A percentile compares a stretch with the other conserved stretches of the same genome.
These are phyloP conservation scores for Melolontha melolontha DNA, from an alignment of 2,888 invertebrate species.

Conservation along the genomic window DNA sequence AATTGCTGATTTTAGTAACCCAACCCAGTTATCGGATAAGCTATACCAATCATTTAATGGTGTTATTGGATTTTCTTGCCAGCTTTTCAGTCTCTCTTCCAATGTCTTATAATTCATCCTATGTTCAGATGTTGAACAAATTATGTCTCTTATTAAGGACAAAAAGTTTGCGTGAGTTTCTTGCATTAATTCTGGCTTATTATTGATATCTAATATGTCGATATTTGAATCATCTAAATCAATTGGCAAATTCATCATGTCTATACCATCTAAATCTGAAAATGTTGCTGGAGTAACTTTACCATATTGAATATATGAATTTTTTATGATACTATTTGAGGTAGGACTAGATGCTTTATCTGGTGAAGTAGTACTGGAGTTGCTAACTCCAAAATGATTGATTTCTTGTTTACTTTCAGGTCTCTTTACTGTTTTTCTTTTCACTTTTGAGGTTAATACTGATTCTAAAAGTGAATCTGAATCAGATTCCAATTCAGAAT, in stretches of 20 bases:
- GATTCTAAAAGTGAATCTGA: slow-evolving; percentile 57
- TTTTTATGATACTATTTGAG: slow-evolving; percentile 40
- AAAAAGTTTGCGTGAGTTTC: slow-evolving; percentile 89
- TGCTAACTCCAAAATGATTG: slow-evolving; percentile 39
- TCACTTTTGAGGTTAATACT: slow-evolving; percentile 42
- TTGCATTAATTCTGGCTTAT: slow-evolving; percentile 74
- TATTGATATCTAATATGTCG: slow-evolving; percentile 69
- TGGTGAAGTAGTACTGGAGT: slow-evolving; percentile 23
- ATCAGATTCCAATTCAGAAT: slow-evolving; percentile 59
- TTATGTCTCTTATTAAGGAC: slow-evolving; percentile 87
- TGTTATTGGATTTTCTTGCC: slow-evolving; percentile 84
- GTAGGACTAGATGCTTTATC: slow-evolving; percentile 44
- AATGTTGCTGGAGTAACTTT: slow-evolving; percentile 63
- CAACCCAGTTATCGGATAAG: slow-evolving; percentile 79
- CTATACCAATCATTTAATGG: slow-evolving; percentile 86
- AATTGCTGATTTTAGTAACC: slow-evolving; percentile 81
- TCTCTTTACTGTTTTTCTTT: slow-evolving; percentile 30
- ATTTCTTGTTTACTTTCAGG: slow-evolving; percentile 43
- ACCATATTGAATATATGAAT: slow-evolving; percentile 34
- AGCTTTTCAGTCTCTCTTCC: slow-evolving; percentile 76
- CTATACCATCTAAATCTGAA: slow-evolving; percentile 72
- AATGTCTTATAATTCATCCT: slow-evolving; percentile 83
- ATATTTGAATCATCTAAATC: slow-evolving; percentile 75
- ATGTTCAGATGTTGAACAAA: slow-evolving; percentile 87
- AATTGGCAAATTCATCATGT: slow-evolving; percentile 83